phyloP scores from a whole-genome alignment of 2,888 invertebrate species.

The Chromoteleia sp. region DNA sequence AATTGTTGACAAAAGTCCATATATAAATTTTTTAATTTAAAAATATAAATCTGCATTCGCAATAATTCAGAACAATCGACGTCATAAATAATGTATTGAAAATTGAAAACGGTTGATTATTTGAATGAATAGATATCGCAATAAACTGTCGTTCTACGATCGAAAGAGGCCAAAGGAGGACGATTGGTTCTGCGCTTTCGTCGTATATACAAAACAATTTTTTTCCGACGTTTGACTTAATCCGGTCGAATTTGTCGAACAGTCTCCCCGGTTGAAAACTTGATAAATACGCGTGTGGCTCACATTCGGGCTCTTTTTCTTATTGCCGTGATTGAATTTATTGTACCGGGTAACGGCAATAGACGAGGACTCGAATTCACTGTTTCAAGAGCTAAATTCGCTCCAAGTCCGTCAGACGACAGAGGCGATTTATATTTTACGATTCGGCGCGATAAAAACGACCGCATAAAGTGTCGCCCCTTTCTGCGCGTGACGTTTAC shows the following conservation, averaged over 20 bases:
- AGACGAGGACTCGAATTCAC: conserved; percentile 24
- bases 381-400: conserved; percentile 38
- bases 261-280: conserved; percentile 8
- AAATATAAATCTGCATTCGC: no score
- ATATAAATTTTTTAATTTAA: no score
- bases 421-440: conserved; percentile 60
- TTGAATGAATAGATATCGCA: no score
- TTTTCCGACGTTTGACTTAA: conserved; percentile 5
- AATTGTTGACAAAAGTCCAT: no score
- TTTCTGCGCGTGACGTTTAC: conserved; percentile 54
- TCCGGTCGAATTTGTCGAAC: conserved; percentile 13
- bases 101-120: no score
- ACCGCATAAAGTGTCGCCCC: conserved; percentile 23
- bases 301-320: conserved; percentile 5
- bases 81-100: no score
- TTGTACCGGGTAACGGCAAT: conserved; percentile 1
- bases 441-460: conserved; percentile 48
- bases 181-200: no score
- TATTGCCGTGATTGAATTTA: conserved; percentile 44
- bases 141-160: no score
- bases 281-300: conserved; percentile 23
- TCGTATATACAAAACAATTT: neutral
- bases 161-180: no score
- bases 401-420: conserved; percentile 42
- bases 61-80: no score